Percentiles rank a stretch among this genome's conserved stretches.
Evolutionary conservation across 2,113 vertebrate genomes (phyloP).

Genomic region (Eulemur rufifrons): DNA sequence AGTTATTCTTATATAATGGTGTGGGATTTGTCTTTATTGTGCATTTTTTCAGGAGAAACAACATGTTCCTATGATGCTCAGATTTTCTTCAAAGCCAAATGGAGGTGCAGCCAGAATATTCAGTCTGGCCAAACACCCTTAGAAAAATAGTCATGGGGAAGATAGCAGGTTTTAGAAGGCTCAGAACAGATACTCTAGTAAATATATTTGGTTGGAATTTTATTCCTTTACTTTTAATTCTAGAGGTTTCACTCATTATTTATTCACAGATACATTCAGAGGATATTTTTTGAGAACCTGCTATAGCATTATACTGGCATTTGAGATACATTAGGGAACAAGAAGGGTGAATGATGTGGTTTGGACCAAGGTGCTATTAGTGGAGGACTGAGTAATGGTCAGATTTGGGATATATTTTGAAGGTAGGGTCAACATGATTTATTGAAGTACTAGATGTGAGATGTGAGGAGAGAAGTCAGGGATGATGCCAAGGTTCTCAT

Average conservation of each 20-base stretch:
- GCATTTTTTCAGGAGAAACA: not conserved
- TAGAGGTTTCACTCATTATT: not conserved
- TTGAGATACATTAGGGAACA: not conserved
- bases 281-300: not conserved
- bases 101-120: not conserved
- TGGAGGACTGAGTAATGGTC: not conserved
- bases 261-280: not conserved
- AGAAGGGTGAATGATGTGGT: not conserved
- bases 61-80: not conserved
- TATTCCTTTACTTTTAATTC: constrained; percentile 16
- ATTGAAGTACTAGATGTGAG: not conserved
- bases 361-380: not conserved
- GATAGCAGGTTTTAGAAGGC: not conserved
- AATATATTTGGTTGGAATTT: constrained; percentile 7
- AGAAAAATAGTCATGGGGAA: not conserved
- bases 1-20: not conserved
- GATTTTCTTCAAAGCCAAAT: constrained; percentile 16
- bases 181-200: not conserved
- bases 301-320: not conserved
- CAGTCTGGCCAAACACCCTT: not conserved
- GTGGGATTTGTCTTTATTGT: not conserved
- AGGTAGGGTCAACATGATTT: not conserved
- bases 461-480: not conserved
- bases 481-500: not conserved
- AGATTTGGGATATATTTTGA: not conserved